Conservation (phyloP, 2,113 vertebrate genomes). For the Alexandromys fortis region DNA sequence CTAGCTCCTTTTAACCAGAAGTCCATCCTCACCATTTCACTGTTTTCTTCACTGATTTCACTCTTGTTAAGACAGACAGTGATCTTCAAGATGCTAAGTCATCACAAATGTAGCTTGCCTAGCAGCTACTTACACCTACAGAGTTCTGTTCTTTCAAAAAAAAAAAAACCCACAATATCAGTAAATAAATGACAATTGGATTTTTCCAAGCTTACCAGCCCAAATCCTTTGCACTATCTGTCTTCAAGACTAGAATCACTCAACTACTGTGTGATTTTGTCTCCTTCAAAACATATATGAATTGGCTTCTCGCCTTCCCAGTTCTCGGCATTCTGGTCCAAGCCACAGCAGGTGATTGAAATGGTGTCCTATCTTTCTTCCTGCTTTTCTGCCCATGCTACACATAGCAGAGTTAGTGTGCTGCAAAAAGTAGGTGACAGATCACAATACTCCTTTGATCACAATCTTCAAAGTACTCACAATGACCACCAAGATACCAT, state of each 20-base stretch:
- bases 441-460: background rate
- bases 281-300: background rate
- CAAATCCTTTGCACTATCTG: background rate
- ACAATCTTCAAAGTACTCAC: background rate
- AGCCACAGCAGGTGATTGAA: background rate
- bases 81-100: background rate
- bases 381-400: background rate
- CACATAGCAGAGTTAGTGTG: no score
- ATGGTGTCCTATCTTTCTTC: no score
- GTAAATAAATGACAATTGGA: background rate
- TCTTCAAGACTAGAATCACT: background rate
- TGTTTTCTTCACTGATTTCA: background rate
- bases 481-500: background rate
- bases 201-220: background rate
- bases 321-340: background rate
- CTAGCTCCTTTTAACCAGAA: background rate
- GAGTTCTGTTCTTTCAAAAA: background rate
- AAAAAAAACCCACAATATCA: background rate
- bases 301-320: background rate
- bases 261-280: background rate
- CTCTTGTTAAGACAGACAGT: background rate
- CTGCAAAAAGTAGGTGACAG: background rate
- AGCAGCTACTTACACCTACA: background rate
- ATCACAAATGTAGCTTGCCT: background rate
- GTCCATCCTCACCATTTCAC: background rate